Conservation (phyloP, 2,113 vertebrate species). For the Gopherus evgoodei region DNA sequence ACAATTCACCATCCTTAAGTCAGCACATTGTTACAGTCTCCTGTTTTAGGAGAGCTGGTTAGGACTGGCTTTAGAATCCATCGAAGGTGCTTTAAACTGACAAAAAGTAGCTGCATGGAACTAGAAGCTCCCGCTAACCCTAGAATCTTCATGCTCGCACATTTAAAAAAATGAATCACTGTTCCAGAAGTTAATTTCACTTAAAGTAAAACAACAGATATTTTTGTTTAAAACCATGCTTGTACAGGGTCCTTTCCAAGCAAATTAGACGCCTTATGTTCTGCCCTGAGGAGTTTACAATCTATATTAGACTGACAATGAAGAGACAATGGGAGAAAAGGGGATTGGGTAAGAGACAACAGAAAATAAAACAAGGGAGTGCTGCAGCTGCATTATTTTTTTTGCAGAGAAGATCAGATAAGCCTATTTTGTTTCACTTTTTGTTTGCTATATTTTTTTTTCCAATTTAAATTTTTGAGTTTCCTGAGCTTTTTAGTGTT, state of each 20-base stretch:
- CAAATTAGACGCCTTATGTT: neutral
- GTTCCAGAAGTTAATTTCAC: neutral
- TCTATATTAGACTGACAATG: neutral
- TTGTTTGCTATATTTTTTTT: neutral
- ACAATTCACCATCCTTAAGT: neutral
- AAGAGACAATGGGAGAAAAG: neutral
- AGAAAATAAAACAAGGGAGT: neutral
- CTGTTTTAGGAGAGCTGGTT: neutral
- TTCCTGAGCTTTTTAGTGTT: neutral
- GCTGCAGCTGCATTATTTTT: neutral
- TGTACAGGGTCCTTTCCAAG: neutral
- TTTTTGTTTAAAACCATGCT: rapidly evolving
- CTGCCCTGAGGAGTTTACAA: neutral
- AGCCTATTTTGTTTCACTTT: neutral
- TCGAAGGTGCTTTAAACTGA: neutral
- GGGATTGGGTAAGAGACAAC: rapidly evolving
- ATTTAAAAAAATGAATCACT: neutral
- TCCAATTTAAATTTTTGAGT: neutral
- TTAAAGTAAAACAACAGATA: neutral
- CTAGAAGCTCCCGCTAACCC: neutral
- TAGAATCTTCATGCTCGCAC: neutral
- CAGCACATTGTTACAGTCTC: neutral
- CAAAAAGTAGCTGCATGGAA: neutral
- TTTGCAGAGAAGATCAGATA: neutral
- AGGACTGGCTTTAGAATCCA: neutral